These are phyloP conservation scores for Rhizoglyphus robini DNA, from an alignment of 1,140 invertebrate species.

Conservation along the genomic window DNA sequence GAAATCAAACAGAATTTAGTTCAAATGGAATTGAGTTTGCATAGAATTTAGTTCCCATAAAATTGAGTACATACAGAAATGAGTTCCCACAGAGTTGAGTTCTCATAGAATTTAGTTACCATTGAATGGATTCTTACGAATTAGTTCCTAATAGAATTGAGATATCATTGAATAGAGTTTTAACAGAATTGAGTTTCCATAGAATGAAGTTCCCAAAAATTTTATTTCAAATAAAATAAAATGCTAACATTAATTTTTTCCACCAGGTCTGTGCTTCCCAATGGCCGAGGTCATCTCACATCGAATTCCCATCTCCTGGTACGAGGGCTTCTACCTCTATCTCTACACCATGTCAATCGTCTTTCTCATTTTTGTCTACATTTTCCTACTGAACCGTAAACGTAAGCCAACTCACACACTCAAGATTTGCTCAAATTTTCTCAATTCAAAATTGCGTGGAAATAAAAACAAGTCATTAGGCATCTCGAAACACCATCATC, in stretches of 20 bases:
- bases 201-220: too few relatives aligned
- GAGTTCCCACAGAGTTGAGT: too few relatives aligned
- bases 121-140: too few relatives aligned
- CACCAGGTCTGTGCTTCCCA: slow-evolving; percentile 57
- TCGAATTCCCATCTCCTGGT: slow-evolving; percentile 33
- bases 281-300: slow-evolving; percentile 45
- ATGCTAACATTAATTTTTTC: not conserved
- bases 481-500: not conserved
- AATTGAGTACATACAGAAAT: too few relatives aligned
- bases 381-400: slow-evolving; percentile 41
- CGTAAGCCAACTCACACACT: not conserved
- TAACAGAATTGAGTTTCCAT: too few relatives aligned
- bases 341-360: slow-evolving; percentile 77
- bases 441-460: not conserved
- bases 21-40: too few relatives aligned
- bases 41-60: too few relatives aligned
- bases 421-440: not conserved
- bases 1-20: too few relatives aligned
- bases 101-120: too few relatives aligned
- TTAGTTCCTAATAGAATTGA: too few relatives aligned
- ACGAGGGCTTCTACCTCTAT: slow-evolving; percentile 66
- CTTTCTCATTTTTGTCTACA: slow-evolving; percentile 71
- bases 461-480: not conserved
- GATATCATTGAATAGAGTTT: too few relatives aligned
- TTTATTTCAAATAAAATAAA: too few relatives aligned